These are phyloP conservation scores for Smithornis capensis DNA, from an alignment of 2,113 vertebrate genomes.

Conservation along the genomic window DNA sequence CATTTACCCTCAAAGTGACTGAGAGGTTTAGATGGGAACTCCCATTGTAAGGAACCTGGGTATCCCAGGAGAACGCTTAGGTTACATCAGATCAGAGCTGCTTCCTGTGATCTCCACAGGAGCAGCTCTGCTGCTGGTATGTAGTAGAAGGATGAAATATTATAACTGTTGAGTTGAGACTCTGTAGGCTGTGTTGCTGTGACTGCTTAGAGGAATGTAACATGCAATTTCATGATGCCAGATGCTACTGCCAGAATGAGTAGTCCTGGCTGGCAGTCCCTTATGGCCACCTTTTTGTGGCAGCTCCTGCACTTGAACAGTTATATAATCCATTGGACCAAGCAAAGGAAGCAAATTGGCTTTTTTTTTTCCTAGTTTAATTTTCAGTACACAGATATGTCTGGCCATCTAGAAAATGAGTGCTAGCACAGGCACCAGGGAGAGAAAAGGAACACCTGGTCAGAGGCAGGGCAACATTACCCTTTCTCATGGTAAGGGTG, in stretches of 20 bases:
- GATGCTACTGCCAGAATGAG: neutral
- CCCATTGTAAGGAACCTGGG: rapidly evolving
- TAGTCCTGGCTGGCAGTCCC: neutral
- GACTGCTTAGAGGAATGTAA: neutral
- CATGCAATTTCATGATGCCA: neutral
- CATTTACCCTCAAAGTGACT: neutral
- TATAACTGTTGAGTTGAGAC: neutral
- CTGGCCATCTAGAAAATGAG: neutral
- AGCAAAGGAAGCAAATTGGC: neutral
- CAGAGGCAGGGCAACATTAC: neutral
- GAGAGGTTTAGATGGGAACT: neutral
- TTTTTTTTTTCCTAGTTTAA: neutral
- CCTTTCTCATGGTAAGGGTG: neutral
- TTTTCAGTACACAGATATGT: neutral
- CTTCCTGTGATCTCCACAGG: neutral
- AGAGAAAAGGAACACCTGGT: neutral
- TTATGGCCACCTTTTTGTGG: neutral
- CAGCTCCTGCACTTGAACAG: neutral
- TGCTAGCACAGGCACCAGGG: neutral
- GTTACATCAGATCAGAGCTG: neutral
- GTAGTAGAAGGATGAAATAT: neutral
- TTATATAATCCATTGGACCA: neutral
- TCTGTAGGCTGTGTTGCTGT: neutral
- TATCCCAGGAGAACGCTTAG: neutral
- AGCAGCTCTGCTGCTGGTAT: neutral